These are phyloP conservation scores for Phrynocephalus vlangalii DNA, from an alignment of 2,797 vertebrate genomes.

Conservation along the genomic window DNA sequence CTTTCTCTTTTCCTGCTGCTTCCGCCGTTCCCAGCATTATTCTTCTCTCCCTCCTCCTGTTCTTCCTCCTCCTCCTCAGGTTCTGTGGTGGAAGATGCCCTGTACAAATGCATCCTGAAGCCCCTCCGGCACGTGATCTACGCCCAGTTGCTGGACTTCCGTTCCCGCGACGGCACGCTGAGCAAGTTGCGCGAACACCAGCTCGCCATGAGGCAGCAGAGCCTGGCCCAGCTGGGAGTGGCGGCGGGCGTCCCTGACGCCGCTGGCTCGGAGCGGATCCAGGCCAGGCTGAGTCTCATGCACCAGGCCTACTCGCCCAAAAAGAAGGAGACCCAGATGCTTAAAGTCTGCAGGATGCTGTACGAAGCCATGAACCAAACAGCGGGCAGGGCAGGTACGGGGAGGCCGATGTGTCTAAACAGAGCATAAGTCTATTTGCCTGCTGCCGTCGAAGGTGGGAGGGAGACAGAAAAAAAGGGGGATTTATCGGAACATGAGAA, in stretches of 20 bases:
- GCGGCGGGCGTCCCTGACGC: constrained; percentile 78
- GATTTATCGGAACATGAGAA: too few species aligned
- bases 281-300: constrained; percentile 80
- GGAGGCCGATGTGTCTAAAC: background rate
- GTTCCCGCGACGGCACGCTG: constrained; percentile 73
- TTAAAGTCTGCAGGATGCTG: constrained; percentile 88
- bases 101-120: constrained; percentile 86
- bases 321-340: constrained; percentile 85
- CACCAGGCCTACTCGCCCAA: constrained; percentile 86
- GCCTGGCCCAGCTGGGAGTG: constrained; percentile 77
- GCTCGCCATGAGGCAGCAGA: constrained; percentile 68
- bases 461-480: background rate
- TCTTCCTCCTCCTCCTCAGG: constrained; percentile 68
- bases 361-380: constrained; percentile 85
- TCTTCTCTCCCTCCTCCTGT: background rate
- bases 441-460: too few species aligned
- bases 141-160: constrained; percentile 75
- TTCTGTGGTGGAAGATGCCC: constrained; percentile 80
- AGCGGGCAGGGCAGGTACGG: constrained; percentile 40
- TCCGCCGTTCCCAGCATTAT: too few species aligned
- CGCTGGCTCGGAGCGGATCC: constrained; percentile 81
- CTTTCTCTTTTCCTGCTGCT: too few species aligned
- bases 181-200: constrained; percentile 77
- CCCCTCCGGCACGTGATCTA: constrained; percentile 82
- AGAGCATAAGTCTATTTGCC: background rate